Conservation (phyloP, 1,140 invertebrate species). For the Eueides isabella region DNA sequence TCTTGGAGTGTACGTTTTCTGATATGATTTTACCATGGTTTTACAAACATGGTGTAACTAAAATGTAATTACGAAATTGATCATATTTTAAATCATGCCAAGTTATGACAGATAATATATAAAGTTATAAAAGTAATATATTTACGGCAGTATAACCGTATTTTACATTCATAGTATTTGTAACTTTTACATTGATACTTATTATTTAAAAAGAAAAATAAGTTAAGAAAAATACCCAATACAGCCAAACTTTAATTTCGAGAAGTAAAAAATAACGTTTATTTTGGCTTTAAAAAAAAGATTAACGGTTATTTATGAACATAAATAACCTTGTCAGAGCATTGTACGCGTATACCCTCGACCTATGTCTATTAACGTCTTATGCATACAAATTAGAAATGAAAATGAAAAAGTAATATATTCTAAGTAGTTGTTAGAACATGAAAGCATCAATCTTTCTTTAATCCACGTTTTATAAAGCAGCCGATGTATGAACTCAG, state of each 20-base stretch:
- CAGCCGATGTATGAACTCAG: slow-evolving; percentile 53
- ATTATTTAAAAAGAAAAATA: no score
- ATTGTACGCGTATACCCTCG: slow-evolving; percentile 1
- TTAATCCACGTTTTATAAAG: slow-evolving; percentile 50
- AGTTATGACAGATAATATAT: no score
- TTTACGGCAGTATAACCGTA: no score
- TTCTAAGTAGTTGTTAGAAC: slow-evolving; percentile 18
- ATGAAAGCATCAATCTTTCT: slow-evolving; percentile 55
- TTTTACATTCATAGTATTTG: no score
- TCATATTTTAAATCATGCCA: no score
- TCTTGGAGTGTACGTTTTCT: no score
- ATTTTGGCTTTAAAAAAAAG: background rate
- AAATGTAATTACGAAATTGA: no score
- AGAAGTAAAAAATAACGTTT: background rate
- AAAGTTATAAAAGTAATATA: no score
- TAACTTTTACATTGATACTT: no score
- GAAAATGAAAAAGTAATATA: slow-evolving; percentile 13
- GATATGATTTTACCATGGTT: no score
- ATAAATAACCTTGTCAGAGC: slow-evolving; percentile 2
- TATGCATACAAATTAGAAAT: slow-evolving; percentile 15
- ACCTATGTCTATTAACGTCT: slow-evolving; percentile 12
- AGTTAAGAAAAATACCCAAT: no score
- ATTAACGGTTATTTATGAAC: background rate
- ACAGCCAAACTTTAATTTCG: background rate
- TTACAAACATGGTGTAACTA: no score